These are phyloP conservation scores for Pseudanteris insignis DNA, from an alignment of 2,888 invertebrate species.

Conservation along the genomic window DNA sequence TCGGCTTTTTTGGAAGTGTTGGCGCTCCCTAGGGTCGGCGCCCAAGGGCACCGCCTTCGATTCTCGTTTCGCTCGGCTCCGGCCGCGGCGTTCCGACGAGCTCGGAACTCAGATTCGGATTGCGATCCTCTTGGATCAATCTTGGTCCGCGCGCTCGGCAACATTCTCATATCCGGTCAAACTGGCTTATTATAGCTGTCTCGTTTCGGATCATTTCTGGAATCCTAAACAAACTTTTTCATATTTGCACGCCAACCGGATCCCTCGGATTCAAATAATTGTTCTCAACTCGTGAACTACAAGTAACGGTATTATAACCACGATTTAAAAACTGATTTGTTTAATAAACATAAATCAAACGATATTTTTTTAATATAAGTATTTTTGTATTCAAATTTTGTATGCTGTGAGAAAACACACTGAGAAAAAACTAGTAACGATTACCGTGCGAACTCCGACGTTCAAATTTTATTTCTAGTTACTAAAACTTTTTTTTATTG, in stretches of 20 bases:
- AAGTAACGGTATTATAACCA: no score
- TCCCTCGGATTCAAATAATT: no score
- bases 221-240: slow-evolving; percentile 17
- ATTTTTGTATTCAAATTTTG: no score
- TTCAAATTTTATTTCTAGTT: no score
- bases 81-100: slow-evolving; percentile 6
- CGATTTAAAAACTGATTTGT: no score
- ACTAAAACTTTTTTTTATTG: no score
- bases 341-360: no score
- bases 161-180: slow-evolving; percentile 39
- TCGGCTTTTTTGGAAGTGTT: slow-evolving; percentile 59
- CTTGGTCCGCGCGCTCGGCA: slow-evolving; percentile 25
- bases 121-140: slow-evolving; percentile 29
- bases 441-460: no score
- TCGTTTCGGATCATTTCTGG: slow-evolving; percentile 27
- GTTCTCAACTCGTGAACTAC: no score
- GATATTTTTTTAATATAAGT: no score
- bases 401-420: no score
- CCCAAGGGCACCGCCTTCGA: slow-evolving; percentile 14
- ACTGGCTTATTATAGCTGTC: slow-evolving; percentile 34
- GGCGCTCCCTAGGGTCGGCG: slow-evolving; percentile 47
- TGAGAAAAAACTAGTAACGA: no score
- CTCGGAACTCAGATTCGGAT: slow-evolving; percentile 25
- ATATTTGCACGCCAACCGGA: slow-evolving; percentile 3
- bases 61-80: slow-evolving; percentile 7